Percentiles rank a stretch among this genome's conserved stretches.
Conservation (phyloP, 2,888 invertebrate species). For the Eilema depressum region DNA sequence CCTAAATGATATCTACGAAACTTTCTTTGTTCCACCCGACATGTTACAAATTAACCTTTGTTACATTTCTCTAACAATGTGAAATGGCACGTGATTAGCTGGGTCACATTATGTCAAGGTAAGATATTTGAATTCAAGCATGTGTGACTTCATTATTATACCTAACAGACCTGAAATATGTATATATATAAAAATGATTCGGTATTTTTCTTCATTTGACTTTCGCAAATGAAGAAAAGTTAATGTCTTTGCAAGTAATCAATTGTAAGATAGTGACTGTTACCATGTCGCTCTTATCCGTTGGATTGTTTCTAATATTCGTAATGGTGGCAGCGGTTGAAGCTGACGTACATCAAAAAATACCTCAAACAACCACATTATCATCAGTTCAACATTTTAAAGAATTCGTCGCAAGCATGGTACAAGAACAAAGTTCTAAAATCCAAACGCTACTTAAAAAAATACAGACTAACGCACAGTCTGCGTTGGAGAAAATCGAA, state of each 20-base stretch:
- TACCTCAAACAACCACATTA: conserved; percentile 48
- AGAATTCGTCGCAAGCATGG: conserved; percentile 70
- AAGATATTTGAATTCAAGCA: conserved; percentile 52
- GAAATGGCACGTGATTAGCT: conserved; percentile 73
- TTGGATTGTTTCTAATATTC: conserved; percentile 66
- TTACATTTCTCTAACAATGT: conserved; percentile 55
- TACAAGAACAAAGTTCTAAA: conserved; percentile 78
- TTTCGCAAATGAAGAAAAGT: conserved; percentile 52
- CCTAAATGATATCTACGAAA: conserved; percentile 15
- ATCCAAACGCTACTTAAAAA: conserved; percentile 74
- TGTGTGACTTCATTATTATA: conserved; percentile 69
- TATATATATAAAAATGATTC: conserved; percentile 56
- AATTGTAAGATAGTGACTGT: conserved; percentile 56
- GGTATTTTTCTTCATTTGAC: conserved; percentile 54
- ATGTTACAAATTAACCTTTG: conserved; percentile 53
- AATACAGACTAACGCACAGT: conserved; percentile 76
- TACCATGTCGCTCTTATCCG: conserved; percentile 73
- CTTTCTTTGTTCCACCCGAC: conserved; percentile 54
- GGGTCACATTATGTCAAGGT: conserved; percentile 85
- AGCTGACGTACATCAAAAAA: conserved; percentile 61
- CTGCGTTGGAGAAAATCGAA: conserved; percentile 72
- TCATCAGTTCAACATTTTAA: conserved; percentile 70
- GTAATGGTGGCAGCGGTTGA: conserved; percentile 65
- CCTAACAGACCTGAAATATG: conserved; percentile 67
- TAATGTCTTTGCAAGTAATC: conserved; percentile 67